These are phyloP conservation scores for Falcaria lacertinaria DNA, from an alignment of 2,888 invertebrate genomes.

Conservation along the genomic window DNA sequence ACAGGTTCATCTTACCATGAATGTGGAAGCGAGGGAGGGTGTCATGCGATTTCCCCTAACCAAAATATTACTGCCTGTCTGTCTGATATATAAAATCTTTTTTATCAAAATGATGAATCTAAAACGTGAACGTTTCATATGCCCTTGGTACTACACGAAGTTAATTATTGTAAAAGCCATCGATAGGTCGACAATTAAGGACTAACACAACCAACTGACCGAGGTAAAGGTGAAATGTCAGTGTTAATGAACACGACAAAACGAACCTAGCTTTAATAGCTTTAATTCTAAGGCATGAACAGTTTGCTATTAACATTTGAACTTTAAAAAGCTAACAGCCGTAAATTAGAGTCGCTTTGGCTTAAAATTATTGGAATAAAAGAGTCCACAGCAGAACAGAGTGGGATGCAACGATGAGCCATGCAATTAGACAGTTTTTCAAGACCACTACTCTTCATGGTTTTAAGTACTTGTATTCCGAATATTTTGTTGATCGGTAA, in stretches of 20 bases:
- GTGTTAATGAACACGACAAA: background rate
- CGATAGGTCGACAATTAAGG: background rate
- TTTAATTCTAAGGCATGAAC: background rate
- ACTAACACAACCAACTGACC: background rate
- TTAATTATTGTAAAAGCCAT: background rate
- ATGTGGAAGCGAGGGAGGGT: too few species aligned
- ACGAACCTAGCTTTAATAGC: background rate
- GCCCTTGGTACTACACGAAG: background rate
- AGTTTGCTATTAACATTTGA: too few species aligned
- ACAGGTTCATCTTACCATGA: too few species aligned
- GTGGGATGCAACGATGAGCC: slow-evolving; percentile 15
- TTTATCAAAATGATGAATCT: too few species aligned
- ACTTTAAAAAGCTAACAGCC: too few species aligned
- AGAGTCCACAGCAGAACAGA: background rate
- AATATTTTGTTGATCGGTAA: slow-evolving; percentile 51
- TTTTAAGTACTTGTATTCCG: slow-evolving; percentile 58
- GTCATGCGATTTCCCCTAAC: too few species aligned
- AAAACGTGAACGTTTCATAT: too few species aligned
- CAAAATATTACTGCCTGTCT: too few species aligned
- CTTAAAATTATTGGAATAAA: too few species aligned
- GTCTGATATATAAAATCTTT: too few species aligned
- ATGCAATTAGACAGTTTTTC: slow-evolving; percentile 39
- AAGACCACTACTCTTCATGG: slow-evolving; percentile 62
- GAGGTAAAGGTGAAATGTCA: background rate
- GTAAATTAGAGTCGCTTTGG: too few species aligned